Conservation (phyloP, 2,888 invertebrate species). For the Plagiodera versicolora region DNA sequence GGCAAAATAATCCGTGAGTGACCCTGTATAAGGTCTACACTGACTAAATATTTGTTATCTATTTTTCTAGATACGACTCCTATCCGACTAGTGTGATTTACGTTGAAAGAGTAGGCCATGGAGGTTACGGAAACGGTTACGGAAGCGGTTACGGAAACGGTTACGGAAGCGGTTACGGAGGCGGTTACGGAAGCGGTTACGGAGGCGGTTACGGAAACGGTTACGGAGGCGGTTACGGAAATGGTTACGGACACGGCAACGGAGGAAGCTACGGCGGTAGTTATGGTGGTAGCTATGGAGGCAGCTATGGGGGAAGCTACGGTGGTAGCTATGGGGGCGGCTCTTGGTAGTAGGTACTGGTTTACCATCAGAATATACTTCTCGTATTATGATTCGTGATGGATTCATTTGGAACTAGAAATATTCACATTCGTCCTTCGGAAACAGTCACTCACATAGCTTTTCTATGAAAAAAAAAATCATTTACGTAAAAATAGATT, state of each 20-base stretch:
- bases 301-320: constrained; percentile 15
- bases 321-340: not conserved
- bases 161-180: constrained; percentile 16
- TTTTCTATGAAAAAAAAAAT: too few relatives aligned
- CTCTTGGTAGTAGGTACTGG: not conserved
- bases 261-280: constrained; percentile 4
- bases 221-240: constrained; percentile 16
- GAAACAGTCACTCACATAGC: too few relatives aligned
- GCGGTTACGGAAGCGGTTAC: constrained; percentile 8
- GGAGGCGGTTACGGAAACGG: constrained; percentile 11
- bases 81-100: not conserved
- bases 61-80: not conserved
- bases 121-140: constrained; percentile 3
- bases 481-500: too few relatives aligned
- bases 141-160: constrained; percentile 10
- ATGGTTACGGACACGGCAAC: not conserved
- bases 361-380: too few relatives aligned
- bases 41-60: not conserved
- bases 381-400: too few relatives aligned
- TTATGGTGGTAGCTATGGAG: constrained; percentile 2
- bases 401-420: too few relatives aligned
- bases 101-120: not conserved
- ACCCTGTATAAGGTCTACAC: too few relatives aligned
- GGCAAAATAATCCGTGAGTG: too few relatives aligned
- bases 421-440: too few relatives aligned